Base-by-base conservation (phyloP, 2,888 invertebrate genomes). In the Cerceris ruficornis region DNA sequence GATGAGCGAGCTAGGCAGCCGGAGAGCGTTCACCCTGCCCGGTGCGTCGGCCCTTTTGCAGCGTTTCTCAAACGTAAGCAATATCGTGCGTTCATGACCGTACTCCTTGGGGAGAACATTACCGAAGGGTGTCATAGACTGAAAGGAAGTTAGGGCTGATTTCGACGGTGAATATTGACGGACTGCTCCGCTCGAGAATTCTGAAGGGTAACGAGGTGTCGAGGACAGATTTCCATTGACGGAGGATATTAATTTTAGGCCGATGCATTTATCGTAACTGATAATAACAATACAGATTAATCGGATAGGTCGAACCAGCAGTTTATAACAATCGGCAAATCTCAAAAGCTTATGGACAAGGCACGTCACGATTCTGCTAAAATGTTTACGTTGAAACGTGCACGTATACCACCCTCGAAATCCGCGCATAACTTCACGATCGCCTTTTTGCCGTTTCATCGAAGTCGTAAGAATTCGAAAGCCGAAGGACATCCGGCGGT, bases 21-120 rank as follows among this genome's bases (percentile, higher is more conserved):
- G 73, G 82, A 83, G 90, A 88, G 87, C 91, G 87, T 91, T 91
- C 88, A 90, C 91, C 90, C 89, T 88, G 88, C 80, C 75, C 86
- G 86, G 88, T 89, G 88, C 90, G 88, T 89, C 90, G 90, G 89
- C 89, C 90, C 90, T 91, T 28, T 89, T 85, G 74, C 86, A 88
- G 89, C 86, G 90, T 87, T 84, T 89, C 89, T 90, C 88, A 87
- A 90, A 89, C 88, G 74, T 76, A 77, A 82, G 81, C 80, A 69
- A 82, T 68, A 75, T 68, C 66, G 62, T 73, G 77, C 79, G 69
- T 69, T 73, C 71, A 64, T 28, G 61, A 73, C 60, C 76, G 64
- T 54, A 75, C 57, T 73, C 69, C 69, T 74, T 73, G 28, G 78
- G 75, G 60, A 75, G 60, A 55, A 42, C 17, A 7, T 9, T 14